Base-by-base conservation (phyloP, 1,140 invertebrate species). In the Aricia agestis region DNA sequence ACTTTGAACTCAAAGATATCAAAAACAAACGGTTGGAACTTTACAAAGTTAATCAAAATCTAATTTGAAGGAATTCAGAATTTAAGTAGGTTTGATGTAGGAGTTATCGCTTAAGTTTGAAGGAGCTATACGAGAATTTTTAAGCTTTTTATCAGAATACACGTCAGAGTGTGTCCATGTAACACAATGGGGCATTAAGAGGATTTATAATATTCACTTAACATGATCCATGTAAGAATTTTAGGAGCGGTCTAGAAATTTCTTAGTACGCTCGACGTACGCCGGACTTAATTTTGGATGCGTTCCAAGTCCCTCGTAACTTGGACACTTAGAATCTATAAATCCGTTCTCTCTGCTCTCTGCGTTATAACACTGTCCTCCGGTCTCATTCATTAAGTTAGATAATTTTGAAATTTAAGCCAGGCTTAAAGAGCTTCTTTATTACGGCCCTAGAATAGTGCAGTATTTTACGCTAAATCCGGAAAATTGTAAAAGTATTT, bases 241-340 rank as follows among this genome's bases (percentile, higher is more conserved):
- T 63, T 19, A 52, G 59, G 19, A 63, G 59, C 59, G 59, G 9
- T 63, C 19, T 52, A 68, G 68, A 78, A 59, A 80, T 78, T 80
- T 78, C 68, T 71, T 72, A 45, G 73, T 69, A 71, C 76, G 78
- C 72, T 74, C 75, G 73, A 73, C 73, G 73, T 71, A 76, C 74
- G 71, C 58, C 61, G 71, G 75, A 72, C 80, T 72, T 75, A 75
- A 76, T 78, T 82, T 85, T 80, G 84, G 83, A 82, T 74, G 61
- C 74, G 73, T 83, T 80, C 81, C 84, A 85, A 74, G 74, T 72
- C 66, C 74, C 74, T 74, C 75, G 75, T 83, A 83, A 83, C 81
- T 84, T 79, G 72, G 72, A 78, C 80, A 77, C 69, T 72, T 78
- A 74, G 67, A 76, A 77, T 76, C 81, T 80, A 79, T 80, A 80